These are phyloP conservation scores for Enoplosus armatus DNA, from an alignment of 2,797 vertebrate genomes.

Conservation along the genomic window DNA sequence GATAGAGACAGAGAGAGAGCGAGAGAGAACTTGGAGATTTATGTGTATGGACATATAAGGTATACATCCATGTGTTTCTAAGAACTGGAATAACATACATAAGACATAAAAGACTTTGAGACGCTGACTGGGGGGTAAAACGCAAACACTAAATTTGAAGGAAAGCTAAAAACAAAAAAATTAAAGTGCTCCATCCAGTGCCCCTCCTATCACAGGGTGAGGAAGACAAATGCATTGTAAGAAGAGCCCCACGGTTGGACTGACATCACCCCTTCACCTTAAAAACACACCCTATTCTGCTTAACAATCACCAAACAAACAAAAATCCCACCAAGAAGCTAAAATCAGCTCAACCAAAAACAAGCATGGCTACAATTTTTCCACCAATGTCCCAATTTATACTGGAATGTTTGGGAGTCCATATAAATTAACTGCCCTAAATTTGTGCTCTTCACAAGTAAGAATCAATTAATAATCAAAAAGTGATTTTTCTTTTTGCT, in stretches of 20 bases:
- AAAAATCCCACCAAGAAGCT: not conserved
- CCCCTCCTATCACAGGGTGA: slow-evolving; percentile 79
- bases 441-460: slow-evolving; percentile 72
- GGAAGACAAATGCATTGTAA: slow-evolving; percentile 41
- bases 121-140: slow-evolving; percentile 80
- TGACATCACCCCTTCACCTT: slow-evolving; percentile 40
- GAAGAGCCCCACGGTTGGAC: slow-evolving; percentile 35
- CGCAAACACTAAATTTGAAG: slow-evolving; percentile 77
- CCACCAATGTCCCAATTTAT: slow-evolving; percentile 53
- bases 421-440: slow-evolving; percentile 78
- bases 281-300: slow-evolving; percentile 46
- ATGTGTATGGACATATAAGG: slow-evolving; percentile 60
- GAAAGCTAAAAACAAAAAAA: slow-evolving; percentile 74
- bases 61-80: slow-evolving; percentile 68
- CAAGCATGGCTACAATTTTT: slow-evolving; percentile 11
- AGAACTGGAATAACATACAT: slow-evolving; percentile 80
- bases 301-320: slow-evolving; percentile 18
- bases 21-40: slow-evolving; percentile 37
- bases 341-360: slow-evolving; percentile 29
- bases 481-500: slow-evolving; percentile 23
- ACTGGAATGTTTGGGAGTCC: slow-evolving; percentile 72
- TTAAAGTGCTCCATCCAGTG: slow-evolving; percentile 88
- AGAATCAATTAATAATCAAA: slow-evolving; percentile 29
- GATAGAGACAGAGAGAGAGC: slow-evolving; percentile 68
- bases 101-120: slow-evolving; percentile 83